Base-by-base conservation (phyloP, 2,113 vertebrate genomes). In the Lates calcarifer region DNA sequence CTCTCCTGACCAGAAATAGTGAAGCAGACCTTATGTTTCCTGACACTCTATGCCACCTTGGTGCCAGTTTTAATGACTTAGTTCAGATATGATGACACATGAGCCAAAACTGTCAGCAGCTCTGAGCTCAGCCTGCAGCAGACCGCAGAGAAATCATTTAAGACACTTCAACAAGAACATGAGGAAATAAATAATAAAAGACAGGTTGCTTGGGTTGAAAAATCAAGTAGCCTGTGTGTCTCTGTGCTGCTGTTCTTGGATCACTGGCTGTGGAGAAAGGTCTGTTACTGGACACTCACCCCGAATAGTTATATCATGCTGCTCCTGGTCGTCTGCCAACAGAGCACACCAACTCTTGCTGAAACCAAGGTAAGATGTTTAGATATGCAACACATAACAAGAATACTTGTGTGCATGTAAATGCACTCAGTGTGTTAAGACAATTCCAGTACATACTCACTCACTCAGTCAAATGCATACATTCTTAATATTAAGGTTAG, bases 221-320 rank as follows among this genome's bases (percentile, higher is more conserved):
- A 57, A 47, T 18, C 8, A 24, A 31, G 51, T 26, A 53, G 47
- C 20, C 7, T n/a, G 5, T 18, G 9, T 76, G 28, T 24, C 26
- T 60, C 22, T 20, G 22, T 57, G 43, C 35, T 70, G 55, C 73
- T 68, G 22, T 56, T 71, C 55, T 33, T n/a, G 17, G 20, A 63
- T 69, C 26, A 31, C 39, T 61, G n/a, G 26, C 65, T 67, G 71
- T 73, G 61, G 79, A 81, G 60, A 57, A 79, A 79, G 77, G 33
- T 71, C 72, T 84, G 88, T 86, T 70, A 89, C 53, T 83, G 72
- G 83, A 85, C 72, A 76, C 83, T 80, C 28, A 61, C 29, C 24
- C 69, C 35, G 39, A 41, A 56, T 65, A 58, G 53, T 66, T 81
- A 37, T 55, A 41, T 68, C 73, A 47, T 41, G 35, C 61, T 63